Conservation (phyloP, 1,140 invertebrate genomes). For the Drosophila mojavensis region DNA sequence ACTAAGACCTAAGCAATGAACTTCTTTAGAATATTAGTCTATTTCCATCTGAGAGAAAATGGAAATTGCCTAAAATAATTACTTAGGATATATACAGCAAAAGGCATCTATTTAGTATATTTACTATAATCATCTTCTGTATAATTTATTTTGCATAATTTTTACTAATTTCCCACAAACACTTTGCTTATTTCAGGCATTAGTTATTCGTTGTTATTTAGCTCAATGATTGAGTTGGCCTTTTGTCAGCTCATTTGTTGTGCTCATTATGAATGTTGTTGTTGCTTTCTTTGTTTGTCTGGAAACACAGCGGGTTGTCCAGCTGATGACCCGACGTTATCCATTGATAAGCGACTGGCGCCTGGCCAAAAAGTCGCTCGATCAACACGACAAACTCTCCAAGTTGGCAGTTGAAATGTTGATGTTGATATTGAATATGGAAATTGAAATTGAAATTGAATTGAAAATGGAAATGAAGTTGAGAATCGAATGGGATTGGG, state of each 20-base stretch:
- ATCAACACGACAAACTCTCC: not conserved
- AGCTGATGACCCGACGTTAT: slow-evolving; percentile 33
- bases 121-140: not conserved
- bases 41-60: too few relatives aligned
- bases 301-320: slow-evolving; percentile 36
- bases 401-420: not conserved
- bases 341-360: slow-evolving; percentile 47
- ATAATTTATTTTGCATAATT: not conserved
- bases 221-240: not conserved
- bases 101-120: not conserved
- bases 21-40: too few relatives aligned
- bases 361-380: slow-evolving; percentile 6
- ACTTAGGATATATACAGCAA: too few relatives aligned
- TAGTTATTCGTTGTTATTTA: not conserved
- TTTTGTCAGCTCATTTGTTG: slow-evolving; percentile 46
- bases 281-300: slow-evolving; percentile 27
- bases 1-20: too few relatives aligned
- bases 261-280: slow-evolving; percentile 10
- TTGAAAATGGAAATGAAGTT: not conserved
- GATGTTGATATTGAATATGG: not conserved
- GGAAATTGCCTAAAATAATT: too few relatives aligned
- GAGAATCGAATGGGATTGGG: not conserved
- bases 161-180: not conserved
- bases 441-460: not conserved
- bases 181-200: not conserved